Base-by-base conservation (phyloP, 2,888 invertebrate genomes). In the Parnassius smintheus region DNA sequence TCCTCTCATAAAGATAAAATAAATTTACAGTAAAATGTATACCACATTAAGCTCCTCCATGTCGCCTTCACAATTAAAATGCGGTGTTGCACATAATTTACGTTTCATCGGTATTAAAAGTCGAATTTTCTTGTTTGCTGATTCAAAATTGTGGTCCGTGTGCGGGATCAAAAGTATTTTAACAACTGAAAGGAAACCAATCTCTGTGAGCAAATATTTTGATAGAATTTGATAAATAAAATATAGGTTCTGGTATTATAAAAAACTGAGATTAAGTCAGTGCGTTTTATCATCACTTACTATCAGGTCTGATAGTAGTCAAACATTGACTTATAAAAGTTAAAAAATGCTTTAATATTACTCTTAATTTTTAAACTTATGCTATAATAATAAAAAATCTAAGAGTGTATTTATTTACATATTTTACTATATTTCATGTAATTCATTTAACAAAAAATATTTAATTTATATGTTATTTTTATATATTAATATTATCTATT, bases 31-130 rank as follows among this genome's bases (percentile, higher is more conserved):
- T 41, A 13, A 54, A 42, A 42, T 42, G 41, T 45, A 2, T 77
- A 91, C 91, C 72, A 88, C 91, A 81, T 89, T 91, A 2, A 91
- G 78, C 75, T 91, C 91, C 73, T 91, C 91, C 91, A 91, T 91
- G 13, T 87, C 89, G 83, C 80, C 82, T 65, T 90, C 90, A 79
- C 89, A 90, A 67, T 80, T 82, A 74, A 85, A 88, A 0, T 86
- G 75, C 55, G 85, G 79, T n/a, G 80, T 69, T n/a, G 68, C 71
- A 72, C 89, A 88, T 83, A 88, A 72, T 82, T 90, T 90, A 12
- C 91, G 91, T 88, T 90, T 90, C 91, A 91, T 91, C 83, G 61
- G 88, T 83, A 71, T 74, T 62, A 57, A 53, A 56, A 61, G 44
- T 53, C 60, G 51, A 55, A 56, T 65, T n/a, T 56, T 51, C 56